Evolutionary conservation across 1,140 invertebrate species (phyloP).

Genomic region (Bombus superbus): DNA sequence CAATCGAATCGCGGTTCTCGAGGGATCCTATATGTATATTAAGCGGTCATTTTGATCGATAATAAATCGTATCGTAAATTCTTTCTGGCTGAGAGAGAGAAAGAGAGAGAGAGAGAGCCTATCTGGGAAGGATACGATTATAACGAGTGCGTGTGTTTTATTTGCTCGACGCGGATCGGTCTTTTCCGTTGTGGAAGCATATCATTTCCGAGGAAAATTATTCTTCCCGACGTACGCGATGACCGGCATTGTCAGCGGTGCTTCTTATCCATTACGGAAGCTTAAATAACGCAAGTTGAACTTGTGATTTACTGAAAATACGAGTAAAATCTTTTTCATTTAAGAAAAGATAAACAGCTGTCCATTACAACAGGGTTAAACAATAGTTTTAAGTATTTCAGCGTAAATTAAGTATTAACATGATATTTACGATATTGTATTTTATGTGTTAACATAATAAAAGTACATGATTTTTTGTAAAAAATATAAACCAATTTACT

Average conservation of each 20-base stretch:
- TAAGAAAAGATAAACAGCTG: neutral
- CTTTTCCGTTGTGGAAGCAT: neutral
- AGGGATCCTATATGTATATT: neutral
- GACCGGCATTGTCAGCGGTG: neutral
- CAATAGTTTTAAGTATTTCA: too few relatives aligned
- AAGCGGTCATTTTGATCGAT: slow-evolving; percentile 16
- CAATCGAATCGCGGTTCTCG: neutral
- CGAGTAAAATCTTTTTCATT: too few relatives aligned
- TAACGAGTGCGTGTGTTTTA: neutral
- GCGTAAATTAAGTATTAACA: too few relatives aligned
- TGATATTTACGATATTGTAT: too few relatives aligned
- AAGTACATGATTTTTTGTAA: too few relatives aligned
- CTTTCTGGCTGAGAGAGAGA: neutral
- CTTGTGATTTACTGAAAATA: neutral
- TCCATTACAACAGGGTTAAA: too few relatives aligned
- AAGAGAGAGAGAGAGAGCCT: neutral
- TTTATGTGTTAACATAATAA: too few relatives aligned
- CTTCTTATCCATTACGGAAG: neutral
- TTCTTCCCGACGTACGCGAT: neutral
- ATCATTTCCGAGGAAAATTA: slow-evolving; percentile 8
- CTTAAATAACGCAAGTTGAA: slow-evolving; percentile 1
- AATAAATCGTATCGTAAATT: slow-evolving; percentile 46
- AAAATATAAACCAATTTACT: too few relatives aligned
- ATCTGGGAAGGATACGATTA: neutral
- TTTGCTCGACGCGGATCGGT: neutral